Conservation (phyloP, 2,797 vertebrate species). For the Margarornis squamiger region DNA sequence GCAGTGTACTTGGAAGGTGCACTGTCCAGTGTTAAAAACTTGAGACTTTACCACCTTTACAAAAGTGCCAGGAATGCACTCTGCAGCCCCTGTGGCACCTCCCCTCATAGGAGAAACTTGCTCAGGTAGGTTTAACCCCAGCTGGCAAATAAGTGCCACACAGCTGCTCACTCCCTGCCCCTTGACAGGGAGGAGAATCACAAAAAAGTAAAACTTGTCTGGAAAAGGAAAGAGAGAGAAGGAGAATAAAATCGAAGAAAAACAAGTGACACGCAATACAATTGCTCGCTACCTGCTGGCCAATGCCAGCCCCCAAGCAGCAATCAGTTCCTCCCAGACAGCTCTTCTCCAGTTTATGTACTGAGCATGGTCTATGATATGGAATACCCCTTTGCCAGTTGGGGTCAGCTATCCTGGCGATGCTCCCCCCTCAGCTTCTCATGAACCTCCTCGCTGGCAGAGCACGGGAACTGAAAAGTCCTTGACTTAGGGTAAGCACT, state of each 20-base stretch:
- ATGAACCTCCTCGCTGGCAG: not conserved
- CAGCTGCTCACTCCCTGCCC: not conserved
- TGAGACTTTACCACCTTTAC: not conserved
- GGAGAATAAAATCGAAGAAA: not conserved
- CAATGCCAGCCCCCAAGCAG: not conserved
- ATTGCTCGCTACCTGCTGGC: not conserved
- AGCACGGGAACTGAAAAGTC: not conserved
- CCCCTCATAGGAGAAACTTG: not conserved
- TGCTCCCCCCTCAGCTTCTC: not conserved
- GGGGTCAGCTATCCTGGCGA: not conserved
- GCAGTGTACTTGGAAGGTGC: not conserved
- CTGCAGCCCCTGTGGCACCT: not conserved
- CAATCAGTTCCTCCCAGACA: not conserved
- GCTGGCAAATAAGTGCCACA: not conserved
- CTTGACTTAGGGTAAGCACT: not conserved
- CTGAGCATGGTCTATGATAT: not conserved
- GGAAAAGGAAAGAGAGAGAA: not conserved
- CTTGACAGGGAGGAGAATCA: rapidly evolving
- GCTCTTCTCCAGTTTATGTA: no score
- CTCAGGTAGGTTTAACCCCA: not conserved
- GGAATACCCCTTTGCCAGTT: not conserved
- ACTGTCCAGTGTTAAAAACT: not conserved
- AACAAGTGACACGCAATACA: not conserved
- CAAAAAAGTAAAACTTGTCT: not conserved
- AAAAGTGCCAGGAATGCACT: not conserved